phyloP scores from a whole-genome alignment of 2,797 vertebrate species.

The Meriones psammophilus region DNA sequence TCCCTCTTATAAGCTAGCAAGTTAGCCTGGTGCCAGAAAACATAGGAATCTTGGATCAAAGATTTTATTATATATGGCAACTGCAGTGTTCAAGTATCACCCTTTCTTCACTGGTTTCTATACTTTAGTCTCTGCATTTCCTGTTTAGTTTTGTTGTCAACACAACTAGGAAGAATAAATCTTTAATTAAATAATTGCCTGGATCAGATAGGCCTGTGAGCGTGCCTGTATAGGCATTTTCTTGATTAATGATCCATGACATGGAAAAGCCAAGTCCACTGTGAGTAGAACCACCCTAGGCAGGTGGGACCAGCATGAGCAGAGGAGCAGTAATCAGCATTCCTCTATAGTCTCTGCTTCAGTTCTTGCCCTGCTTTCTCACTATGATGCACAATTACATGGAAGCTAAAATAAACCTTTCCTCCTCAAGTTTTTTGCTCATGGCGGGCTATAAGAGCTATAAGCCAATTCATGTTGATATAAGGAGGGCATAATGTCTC shows the following conservation, averaged over 20 bases:
- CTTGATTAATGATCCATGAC: neutral
- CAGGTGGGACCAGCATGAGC: neutral
- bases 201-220: neutral
- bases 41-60: neutral
- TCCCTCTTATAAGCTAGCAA: neutral
- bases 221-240: neutral
- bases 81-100: neutral
- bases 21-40: neutral
- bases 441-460: neutral
- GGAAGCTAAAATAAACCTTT: neutral
- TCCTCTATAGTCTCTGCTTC: neutral
- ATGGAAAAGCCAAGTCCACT: neutral
- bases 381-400: neutral
- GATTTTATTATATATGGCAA: neutral
- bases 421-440: neutral
- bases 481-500: neutral
- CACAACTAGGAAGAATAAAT: neutral
- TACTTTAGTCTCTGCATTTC: neutral
- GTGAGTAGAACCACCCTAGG: neutral
- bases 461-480: neutral
- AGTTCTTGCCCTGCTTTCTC: neutral
- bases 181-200: neutral
- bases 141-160: neutral
- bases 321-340: neutral
- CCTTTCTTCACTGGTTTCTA: slow-evolving; percentile 16